Percentiles rank a stretch among this genome's conserved stretches.
These are phyloP conservation scores for Apamea crenata DNA, from an alignment of 2,888 invertebrate genomes.

Conservation along the genomic window DNA sequence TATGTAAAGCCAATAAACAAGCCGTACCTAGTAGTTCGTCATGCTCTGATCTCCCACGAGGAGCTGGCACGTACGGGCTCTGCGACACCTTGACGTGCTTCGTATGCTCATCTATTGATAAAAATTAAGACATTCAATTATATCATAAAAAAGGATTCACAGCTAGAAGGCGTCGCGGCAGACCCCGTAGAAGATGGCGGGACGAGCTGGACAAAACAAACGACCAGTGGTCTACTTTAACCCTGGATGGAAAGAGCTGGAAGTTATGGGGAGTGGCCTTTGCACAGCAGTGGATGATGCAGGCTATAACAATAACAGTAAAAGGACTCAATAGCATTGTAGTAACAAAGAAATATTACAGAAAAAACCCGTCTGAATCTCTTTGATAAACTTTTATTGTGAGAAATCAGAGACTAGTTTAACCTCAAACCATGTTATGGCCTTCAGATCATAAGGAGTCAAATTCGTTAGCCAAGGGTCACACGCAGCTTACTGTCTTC, in stretches of 20 bases:
- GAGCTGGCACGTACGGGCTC: constrained; percentile 19
- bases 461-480: background rate
- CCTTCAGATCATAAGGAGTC: background rate
- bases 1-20: background rate
- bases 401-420: background rate
- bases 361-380: background rate
- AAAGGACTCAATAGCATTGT: background rate
- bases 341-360: background rate
- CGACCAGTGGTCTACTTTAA: too few relatives aligned
- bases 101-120: constrained; percentile 11
- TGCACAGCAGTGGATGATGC: too few relatives aligned
- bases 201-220: too few relatives aligned
- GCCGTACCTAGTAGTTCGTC: constrained; percentile 35
- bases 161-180: too few relatives aligned
- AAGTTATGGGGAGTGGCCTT: too few relatives aligned
- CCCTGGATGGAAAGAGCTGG: too few relatives aligned
- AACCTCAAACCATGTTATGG: background rate
- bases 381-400: background rate
- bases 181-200: too few relatives aligned
- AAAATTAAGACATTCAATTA: background rate
- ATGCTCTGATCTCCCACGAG: background rate
- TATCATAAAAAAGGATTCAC: too few relatives aligned
- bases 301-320: too few relatives aligned
- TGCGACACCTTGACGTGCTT: background rate
- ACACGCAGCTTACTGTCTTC: too few relatives aligned